Base-by-base conservation (phyloP, 2,888 invertebrate genomes). In the Drosophila atripex region DNA sequence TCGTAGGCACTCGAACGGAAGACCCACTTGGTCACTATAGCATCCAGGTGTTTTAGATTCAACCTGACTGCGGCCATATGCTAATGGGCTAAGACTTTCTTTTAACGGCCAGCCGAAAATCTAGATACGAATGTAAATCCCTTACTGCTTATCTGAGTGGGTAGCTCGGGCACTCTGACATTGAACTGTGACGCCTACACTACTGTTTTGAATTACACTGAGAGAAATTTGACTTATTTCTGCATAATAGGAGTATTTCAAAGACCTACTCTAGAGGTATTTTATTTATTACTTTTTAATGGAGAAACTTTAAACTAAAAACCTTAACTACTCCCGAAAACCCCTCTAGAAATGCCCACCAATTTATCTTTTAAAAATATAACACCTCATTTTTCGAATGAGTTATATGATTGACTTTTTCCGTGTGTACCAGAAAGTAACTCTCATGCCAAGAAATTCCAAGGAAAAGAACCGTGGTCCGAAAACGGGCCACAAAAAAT, bases 41-140 rank as follows among this genome's bases (percentile, higher is more conserved):
- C 25, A 35, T 50, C 32, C 57, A 25, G 54, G 14, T 3, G n/a
- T 12, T 7, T 18, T 18, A 7, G 18, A 16, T 30, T 18, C 49
- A 32, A 12, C 32, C 18, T 30, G 16, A n/a, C n/a, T 28, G 39
- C 39, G 25, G 16, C 41, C 54, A 55, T 84, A 80, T 80, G 80
- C 78, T 75, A 80, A 80, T 80, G 68, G 75, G 61, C 51, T 38
- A 52, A 39, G 60, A 79, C 88, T 88, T 88, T 82, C 88, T 79
- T 79, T 69, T 54, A 30, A 21, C 52, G 45, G 54, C 14, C 38
- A 8, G 14, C 28, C 49, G 49, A 64, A 52, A 55, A 35, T 54
- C 54, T 66, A 72, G 43, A 73, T 71, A 71, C 41, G 16, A 41
- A 41, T 71, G 69, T 46, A 71, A 72, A 56, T 71, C 53, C 51